A percentile compares a stretch with the other conserved stretches of the same genome.
phyloP scores from a whole-genome alignment of 1,140 invertebrate genomes.

The Piezodorus guildinii region DNA sequence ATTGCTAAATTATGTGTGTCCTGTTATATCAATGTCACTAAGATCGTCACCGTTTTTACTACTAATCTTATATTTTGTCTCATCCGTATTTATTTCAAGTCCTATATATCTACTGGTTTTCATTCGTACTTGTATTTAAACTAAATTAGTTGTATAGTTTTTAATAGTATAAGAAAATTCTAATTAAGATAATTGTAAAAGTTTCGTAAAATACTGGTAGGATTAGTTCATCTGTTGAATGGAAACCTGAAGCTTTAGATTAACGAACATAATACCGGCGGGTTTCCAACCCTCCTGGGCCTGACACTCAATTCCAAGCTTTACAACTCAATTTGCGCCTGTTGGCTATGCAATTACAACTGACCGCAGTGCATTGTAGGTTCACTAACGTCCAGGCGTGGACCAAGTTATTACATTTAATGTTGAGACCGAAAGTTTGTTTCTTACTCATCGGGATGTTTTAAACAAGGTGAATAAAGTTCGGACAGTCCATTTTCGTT shows the following conservation, averaged over 20 bases:
- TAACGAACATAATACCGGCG: neutral
- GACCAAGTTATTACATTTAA: neutral
- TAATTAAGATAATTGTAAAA: neutral
- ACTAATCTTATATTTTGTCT: too few relatives aligned
- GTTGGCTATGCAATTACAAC: neutral
- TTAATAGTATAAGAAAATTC: neutral
- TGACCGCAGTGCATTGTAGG: neutral
- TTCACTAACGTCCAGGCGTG: neutral
- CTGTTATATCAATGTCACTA: too few relatives aligned
- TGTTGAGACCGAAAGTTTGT: neutral
- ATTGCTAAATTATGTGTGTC: too few relatives aligned
- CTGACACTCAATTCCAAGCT: neutral
- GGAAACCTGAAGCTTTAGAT: neutral
- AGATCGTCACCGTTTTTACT: too few relatives aligned
- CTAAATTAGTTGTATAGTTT: neutral
- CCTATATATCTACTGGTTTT: too few relatives aligned
- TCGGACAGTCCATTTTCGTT: neutral
- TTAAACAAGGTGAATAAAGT: neutral
- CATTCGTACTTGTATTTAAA: too few relatives aligned
- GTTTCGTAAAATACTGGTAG: neutral
- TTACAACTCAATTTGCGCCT: slow-evolving; percentile 13
- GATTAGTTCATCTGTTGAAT: neutral
- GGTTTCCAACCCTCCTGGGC: neutral
- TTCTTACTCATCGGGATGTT: neutral
- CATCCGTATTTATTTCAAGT: too few relatives aligned